phyloP scores from a whole-genome alignment of 2,797 vertebrate species.

The Dryobates pubescens region DNA sequence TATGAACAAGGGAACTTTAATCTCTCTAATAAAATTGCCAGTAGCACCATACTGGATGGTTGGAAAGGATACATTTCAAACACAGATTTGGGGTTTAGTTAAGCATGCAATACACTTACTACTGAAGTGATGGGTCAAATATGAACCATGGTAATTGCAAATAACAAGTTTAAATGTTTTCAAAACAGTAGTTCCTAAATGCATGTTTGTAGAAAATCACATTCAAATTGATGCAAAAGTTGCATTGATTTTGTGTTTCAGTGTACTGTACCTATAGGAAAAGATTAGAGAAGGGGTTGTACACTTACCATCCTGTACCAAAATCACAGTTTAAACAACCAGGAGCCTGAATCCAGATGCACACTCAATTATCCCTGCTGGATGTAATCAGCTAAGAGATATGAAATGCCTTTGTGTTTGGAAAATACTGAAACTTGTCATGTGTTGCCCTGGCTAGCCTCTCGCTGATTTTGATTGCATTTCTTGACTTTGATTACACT shows the following conservation, averaged over 20 bases:
- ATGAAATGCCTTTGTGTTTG: not conserved
- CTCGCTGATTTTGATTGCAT: fast-evolving
- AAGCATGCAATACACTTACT: not conserved
- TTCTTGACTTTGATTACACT: not conserved
- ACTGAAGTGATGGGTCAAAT: not conserved
- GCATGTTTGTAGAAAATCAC: not conserved
- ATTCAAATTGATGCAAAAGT: not conserved
- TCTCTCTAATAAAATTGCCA: not conserved
- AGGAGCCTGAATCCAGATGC: not conserved
- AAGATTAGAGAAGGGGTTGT: not conserved
- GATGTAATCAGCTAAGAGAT: not conserved
- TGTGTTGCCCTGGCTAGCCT: not conserved
- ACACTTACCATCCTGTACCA: not conserved
- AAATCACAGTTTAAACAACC: not conserved
- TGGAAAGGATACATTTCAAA: not conserved
- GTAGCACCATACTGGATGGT: not conserved
- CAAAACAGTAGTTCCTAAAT: not conserved
- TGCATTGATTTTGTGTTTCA: not conserved
- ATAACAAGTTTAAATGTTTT: not conserved
- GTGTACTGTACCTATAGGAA: not conserved
- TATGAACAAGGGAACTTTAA: not conserved
- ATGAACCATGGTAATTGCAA: not conserved
- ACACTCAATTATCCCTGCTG: not conserved
- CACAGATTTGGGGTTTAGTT: not conserved
- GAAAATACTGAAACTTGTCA: not conserved